phyloP scores from a whole-genome alignment of 2,113 vertebrate genomes.

The Sylvietta virens region DNA sequence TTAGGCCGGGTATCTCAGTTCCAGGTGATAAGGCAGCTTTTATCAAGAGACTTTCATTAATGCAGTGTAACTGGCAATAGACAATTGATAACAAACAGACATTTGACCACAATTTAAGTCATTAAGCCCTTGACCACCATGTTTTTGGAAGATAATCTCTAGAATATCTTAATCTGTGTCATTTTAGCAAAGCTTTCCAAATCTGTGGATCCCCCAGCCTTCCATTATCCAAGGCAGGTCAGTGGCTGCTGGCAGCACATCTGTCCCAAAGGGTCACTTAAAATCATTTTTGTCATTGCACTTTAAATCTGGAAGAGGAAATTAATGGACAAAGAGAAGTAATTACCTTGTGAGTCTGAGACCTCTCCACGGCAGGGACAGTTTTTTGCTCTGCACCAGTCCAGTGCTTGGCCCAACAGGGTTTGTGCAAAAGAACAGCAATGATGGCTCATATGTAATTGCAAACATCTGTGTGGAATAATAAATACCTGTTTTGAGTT shows the following conservation, averaged over 20 bases:
- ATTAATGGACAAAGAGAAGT: not conserved
- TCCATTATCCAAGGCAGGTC: not conserved
- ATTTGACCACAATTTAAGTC: not conserved
- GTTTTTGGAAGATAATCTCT: not conserved
- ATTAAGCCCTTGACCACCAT: not conserved
- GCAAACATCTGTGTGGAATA: not conserved
- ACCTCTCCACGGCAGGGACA: not conserved
- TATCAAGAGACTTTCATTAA: conserved; percentile 25
- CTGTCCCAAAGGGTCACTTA: not conserved
- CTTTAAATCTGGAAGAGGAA: not conserved
- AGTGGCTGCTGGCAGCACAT: not conserved
- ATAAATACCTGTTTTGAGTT: not conserved
- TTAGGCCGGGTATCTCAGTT: not conserved
- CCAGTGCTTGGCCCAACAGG: not conserved
- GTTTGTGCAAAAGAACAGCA: not conserved
- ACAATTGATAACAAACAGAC: conserved; percentile 11
- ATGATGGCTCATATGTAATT: not conserved
- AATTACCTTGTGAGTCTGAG: not conserved
- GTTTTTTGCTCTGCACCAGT: not conserved
- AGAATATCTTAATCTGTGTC: not conserved
- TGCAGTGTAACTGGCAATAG: not conserved
- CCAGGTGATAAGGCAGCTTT: conserved; percentile 32
- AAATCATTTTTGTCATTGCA: not conserved
- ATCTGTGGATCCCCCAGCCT: not conserved
- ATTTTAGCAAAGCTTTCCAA: not conserved